phyloP scores from a whole-genome alignment of 2,113 vertebrate species.

The Gasterosteus aculeatus region DNA sequence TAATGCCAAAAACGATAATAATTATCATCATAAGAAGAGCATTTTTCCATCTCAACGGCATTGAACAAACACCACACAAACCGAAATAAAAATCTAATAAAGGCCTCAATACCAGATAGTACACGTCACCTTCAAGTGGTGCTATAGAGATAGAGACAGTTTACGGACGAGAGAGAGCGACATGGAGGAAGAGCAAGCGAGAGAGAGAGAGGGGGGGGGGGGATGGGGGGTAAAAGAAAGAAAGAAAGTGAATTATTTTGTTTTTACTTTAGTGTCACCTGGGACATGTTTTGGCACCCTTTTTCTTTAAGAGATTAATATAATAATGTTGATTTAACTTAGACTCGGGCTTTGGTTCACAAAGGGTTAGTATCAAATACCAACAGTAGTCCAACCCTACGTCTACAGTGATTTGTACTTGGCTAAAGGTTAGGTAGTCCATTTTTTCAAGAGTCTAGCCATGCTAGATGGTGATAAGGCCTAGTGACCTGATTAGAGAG shows the following conservation, averaged over 20 bases:
- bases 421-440: conserved; percentile 48
- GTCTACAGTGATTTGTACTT: conserved; percentile 24
- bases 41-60: conserved; percentile 82
- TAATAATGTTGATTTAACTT: conserved; percentile 29
- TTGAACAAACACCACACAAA: conserved; percentile 79
- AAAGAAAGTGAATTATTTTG: conserved; percentile 40
- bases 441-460: conserved; percentile 46
- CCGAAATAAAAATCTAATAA: conserved; percentile 76
- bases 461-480: conserved; percentile 45
- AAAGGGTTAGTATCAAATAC: conserved; percentile 58
- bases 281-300: conserved; percentile 75
- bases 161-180: conserved; percentile 47
- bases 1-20: conserved; percentile 81
- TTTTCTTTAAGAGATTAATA: conserved; percentile 45
- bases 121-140: conserved; percentile 80
- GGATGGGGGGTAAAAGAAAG: background rate
- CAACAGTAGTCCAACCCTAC: conserved; percentile 34
- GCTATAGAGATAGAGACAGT: conserved; percentile 64
- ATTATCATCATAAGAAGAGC: conserved; percentile 81
- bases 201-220: background rate
- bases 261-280: conserved; percentile 71
- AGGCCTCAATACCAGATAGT: conserved; percentile 84
- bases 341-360: conserved; percentile 73
- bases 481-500: conserved; percentile 48
- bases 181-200: background rate